These are phyloP conservation scores for Macropus fuliginosus DNA, from an alignment of 2,797 vertebrate species.

Conservation along the genomic window DNA sequence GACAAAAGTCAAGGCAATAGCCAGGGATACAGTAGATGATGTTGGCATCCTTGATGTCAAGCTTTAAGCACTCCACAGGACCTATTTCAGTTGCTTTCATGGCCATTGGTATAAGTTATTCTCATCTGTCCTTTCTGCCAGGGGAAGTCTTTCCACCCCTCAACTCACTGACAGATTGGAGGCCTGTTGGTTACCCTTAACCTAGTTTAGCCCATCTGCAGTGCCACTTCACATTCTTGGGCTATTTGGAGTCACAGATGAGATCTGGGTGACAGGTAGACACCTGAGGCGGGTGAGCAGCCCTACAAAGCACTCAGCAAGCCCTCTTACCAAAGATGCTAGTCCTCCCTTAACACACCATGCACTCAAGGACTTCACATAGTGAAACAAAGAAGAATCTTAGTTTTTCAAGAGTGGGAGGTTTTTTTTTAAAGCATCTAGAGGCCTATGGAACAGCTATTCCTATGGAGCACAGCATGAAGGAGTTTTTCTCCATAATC, in stretches of 20 bases:
- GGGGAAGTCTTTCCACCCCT: neutral
- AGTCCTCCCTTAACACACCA: neutral
- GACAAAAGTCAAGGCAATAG: neutral
- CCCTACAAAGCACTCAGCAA: neutral
- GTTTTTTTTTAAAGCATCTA: neutral
- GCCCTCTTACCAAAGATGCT: neutral
- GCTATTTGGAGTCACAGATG: neutral
- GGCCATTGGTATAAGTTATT: neutral
- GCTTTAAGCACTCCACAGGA: neutral
- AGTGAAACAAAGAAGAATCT: neutral
- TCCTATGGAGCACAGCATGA: neutral
- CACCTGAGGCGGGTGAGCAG: neutral
- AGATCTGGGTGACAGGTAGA: neutral
- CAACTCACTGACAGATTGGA: neutral
- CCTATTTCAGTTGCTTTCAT: neutral
- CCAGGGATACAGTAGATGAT: neutral
- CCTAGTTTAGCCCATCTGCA: neutral
- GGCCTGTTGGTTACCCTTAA: neutral
- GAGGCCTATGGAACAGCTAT: neutral
- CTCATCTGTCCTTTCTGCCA: neutral
- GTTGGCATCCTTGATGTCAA: too few relatives aligned
- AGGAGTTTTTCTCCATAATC: neutral
- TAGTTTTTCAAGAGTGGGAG: neutral
- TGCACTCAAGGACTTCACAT: neutral
- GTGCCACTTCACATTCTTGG: neutral